These are phyloP conservation scores for Axis porcinus DNA, from an alignment of 2,113 vertebrate species.

Conservation along the genomic window DNA sequence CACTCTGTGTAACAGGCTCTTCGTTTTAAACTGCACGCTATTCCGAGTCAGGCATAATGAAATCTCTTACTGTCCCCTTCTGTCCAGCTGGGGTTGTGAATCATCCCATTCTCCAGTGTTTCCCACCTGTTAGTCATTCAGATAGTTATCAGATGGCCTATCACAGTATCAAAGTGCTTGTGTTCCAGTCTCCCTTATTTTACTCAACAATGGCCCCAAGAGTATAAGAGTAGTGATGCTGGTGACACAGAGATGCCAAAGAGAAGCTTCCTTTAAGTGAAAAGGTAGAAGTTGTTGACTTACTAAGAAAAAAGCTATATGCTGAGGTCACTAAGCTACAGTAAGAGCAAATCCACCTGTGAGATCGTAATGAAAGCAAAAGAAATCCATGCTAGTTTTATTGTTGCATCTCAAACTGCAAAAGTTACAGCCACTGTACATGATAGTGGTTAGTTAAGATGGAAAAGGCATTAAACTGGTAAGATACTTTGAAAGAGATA, in stretches of 20 bases:
- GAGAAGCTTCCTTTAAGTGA: neutral
- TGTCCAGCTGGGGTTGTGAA: neutral
- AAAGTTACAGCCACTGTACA: neutral
- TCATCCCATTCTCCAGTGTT: neutral
- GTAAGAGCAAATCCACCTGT: neutral
- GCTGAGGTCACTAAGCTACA: neutral
- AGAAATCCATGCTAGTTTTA: neutral
- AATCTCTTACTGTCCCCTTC: neutral
- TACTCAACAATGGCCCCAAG: neutral
- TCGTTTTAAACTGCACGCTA: neutral
- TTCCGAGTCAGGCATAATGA: neutral
- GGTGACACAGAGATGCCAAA: neutral
- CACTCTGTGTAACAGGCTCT: neutral
- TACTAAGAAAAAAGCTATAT: neutral
- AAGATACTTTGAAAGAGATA: neutral
- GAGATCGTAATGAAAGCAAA: neutral
- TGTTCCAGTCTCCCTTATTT: neutral
- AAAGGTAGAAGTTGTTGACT: neutral
- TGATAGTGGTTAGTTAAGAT: neutral
- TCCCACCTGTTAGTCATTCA: neutral
- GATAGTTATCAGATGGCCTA: neutral
- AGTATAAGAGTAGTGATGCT: neutral
- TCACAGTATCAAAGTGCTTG: neutral
- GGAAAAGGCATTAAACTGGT: neutral
- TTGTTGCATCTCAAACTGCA: neutral